Conservation (phyloP, 2,888 invertebrate species). For the Cecidostiba fungosa region DNA sequence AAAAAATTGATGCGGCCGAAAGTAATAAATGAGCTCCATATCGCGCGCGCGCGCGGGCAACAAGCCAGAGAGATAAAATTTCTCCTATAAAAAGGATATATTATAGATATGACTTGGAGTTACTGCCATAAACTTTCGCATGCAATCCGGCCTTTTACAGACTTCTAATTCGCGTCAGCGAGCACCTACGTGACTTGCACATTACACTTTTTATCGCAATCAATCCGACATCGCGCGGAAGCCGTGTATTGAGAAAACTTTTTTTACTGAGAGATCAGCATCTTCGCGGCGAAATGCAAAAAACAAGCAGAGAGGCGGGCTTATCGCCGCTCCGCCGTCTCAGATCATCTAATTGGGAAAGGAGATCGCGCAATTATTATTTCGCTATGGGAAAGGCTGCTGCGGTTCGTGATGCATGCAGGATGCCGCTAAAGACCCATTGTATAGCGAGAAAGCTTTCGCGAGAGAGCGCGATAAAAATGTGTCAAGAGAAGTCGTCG, state of each 20-base stretch:
- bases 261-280: not conserved
- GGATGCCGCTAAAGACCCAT: constrained; percentile 54
- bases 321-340: constrained; percentile 26
- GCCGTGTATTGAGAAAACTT: constrained; percentile 38
- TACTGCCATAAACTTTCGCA: not conserved
- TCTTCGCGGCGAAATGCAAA: not conserved
- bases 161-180: not conserved
- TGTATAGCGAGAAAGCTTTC: constrained; percentile 35
- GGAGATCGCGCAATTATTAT: constrained; percentile 52
- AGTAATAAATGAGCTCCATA: not conserved
- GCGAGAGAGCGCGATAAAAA: constrained; percentile 42
- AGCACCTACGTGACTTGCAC: constrained; percentile 34
- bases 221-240: constrained; percentile 31
- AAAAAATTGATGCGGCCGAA: not conserved
- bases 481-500: constrained; percentile 47
- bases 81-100: not conserved
- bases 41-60: not conserved
- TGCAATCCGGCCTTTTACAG: not conserved
- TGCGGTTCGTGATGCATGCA: not conserved
- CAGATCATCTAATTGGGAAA: constrained; percentile 56
- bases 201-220: constrained; percentile 52
- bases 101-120: too few relatives aligned
- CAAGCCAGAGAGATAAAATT: not conserved
- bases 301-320: not conserved
- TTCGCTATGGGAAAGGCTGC: constrained; percentile 48